Base-by-base conservation (phyloP, 2,888 invertebrate species). In the Drosophila neotestacea region DNA sequence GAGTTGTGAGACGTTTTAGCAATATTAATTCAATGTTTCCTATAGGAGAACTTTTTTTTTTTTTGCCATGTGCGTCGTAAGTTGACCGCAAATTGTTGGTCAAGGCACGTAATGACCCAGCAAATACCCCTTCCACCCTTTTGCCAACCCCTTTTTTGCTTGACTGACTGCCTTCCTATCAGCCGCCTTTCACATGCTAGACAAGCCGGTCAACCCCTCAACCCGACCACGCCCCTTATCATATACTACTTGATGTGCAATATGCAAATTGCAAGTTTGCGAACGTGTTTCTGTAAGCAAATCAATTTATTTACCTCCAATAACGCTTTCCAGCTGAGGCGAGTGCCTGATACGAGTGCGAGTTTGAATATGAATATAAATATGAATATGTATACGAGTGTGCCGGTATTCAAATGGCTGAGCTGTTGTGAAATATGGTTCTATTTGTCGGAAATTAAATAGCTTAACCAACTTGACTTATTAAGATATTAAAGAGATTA, bases 171-270 rank as follows among this genome's bases (percentile, higher is more conserved):
- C 54, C 32, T 50, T 52, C 44, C 60, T 69, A 82, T 81, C 82
- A 87, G 61, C 28, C 79, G 58, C 62, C 22, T 30, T 73, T 87
- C 88, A 79, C 88, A 76, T 83, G 82, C 75, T 69, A 34, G 52
- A 42, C 38, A 41, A 66, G 39, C 64, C 41, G 41, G 46, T 52
- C 62, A 28, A 13, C 28, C 32, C 22, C 42, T 47, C 47, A 6
- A 9, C 4, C n/a, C 11, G n/a, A 62, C 67, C 77, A 63, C 73
- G 63, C 77, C 75, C 60, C 54, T n/a, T n/a, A 9, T 34, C 39
- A 13, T 34, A 66, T 61, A 64, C 66, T 16, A 16, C 16, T 16
- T 16, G 16, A 54, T 69, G 65, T 44, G 27, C 16, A 46, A 54
- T 68, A 62, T 54, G 30, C 16, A 39, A 62, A 58, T 78, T 73